Percentiles rank a stretch among this genome's conserved stretches.
Conservation (phyloP, 2,113 vertebrate species). For the Xiphophorus couchianus region DNA sequence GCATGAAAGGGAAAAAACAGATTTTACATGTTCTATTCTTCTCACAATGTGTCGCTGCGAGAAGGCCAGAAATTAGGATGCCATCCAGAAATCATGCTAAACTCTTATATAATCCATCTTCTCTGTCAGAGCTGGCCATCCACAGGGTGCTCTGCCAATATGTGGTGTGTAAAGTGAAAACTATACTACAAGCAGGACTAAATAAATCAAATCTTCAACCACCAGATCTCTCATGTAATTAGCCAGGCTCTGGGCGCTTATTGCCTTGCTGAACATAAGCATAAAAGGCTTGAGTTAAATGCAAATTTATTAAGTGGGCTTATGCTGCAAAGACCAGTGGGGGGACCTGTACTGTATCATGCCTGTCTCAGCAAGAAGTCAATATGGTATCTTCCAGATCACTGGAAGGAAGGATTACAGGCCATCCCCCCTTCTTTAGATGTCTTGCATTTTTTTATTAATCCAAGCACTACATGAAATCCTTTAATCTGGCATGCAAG, state of each 20-base stretch:
- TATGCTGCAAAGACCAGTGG: slow-evolving; percentile 19
- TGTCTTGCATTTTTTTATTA: slow-evolving; percentile 10
- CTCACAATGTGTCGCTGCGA: slow-evolving; percentile 32
- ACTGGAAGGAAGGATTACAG: slow-evolving; percentile 47
- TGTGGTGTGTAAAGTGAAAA: slow-evolving; percentile 39
- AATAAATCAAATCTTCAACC: slow-evolving; percentile 21
- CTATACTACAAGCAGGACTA: slow-evolving; percentile 13
- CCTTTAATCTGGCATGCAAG: slow-evolving; percentile 7
- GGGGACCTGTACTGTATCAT: slow-evolving; percentile 1
- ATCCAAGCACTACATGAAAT: slow-evolving; percentile 10
- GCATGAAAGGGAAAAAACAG: neutral
- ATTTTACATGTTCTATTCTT: slow-evolving; percentile 45
- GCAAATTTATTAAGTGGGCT: slow-evolving; percentile 1
- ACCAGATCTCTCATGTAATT: neutral
- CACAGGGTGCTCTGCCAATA: slow-evolving; percentile 31
- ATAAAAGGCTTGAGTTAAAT: neutral
- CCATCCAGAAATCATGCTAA: slow-evolving; percentile 34
- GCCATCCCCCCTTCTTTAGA: slow-evolving; percentile 38
- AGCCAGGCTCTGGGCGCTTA: neutral
- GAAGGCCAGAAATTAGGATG: slow-evolving; percentile 24
- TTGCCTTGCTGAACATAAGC: neutral
- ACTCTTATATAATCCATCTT: slow-evolving; percentile 54
- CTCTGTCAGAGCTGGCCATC: slow-evolving; percentile 38
- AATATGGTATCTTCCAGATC: slow-evolving; percentile 64
- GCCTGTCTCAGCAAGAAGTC: slow-evolving; percentile 46